Evolutionary conservation across 2,113 vertebrate genomes (phyloP).

Genomic region (Mionectes macconnelli): DNA sequence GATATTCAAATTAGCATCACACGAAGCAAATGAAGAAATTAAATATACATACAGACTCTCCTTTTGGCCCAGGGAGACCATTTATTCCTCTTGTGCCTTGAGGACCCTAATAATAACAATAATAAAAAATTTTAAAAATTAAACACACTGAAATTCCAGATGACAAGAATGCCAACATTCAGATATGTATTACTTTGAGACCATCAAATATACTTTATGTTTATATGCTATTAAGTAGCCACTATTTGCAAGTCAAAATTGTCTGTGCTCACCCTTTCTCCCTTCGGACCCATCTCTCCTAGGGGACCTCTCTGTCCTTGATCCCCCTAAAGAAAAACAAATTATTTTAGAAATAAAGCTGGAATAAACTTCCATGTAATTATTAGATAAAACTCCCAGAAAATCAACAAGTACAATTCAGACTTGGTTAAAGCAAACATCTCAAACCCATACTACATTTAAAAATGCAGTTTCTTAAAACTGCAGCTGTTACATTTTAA

Average conservation of each 20-base stretch:
- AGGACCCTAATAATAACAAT: slow-evolving; percentile 78
- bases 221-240: not conserved
- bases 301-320: slow-evolving; percentile 85
- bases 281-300: slow-evolving; percentile 89
- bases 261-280: slow-evolving; percentile 80
- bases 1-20: not conserved
- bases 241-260: not conserved
- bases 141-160: not conserved
- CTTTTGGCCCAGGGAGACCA: slow-evolving; percentile 92
- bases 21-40: not conserved
- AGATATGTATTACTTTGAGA: not conserved
- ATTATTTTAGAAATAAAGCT: not conserved
- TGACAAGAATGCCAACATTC: not conserved
- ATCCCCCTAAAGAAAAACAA: slow-evolving; percentile 80
- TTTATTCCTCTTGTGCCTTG: slow-evolving; percentile 89
- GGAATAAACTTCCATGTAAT: not conserved
- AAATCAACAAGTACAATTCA: not conserved
- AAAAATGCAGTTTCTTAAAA: not conserved
- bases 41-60: slow-evolving; percentile 84
- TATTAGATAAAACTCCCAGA: not conserved
- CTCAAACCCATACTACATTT: not conserved
- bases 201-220: not conserved
- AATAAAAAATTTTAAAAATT: not conserved
- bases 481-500: not conserved
- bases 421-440: not conserved